Evolutionary conservation across 2,797 vertebrate genomes (phyloP), one percentile per base, ranked within the genome.

Genomic region (Bradypus variegatus): DNA sequence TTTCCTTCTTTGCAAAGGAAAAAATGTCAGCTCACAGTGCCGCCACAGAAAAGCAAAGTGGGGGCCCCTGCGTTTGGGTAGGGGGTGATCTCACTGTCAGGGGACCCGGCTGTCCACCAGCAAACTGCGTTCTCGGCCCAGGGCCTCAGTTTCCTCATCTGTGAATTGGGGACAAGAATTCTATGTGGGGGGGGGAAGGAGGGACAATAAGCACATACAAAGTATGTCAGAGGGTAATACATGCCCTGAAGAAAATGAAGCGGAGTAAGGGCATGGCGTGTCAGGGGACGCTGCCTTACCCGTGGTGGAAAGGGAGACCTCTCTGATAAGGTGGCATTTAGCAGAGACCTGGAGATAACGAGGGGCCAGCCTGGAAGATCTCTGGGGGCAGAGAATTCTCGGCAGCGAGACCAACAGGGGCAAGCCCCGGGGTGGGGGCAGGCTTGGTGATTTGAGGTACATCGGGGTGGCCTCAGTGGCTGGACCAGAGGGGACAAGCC

Each of bases 31-130:
- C 85, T 6, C 7, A 2, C 1, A 36, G 3, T 1, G 62, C 10
- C 25, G 2, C 25, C 45, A 5, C 31, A 3, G 1, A 2, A 33
- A 38, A 50, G 73, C 0, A 3, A 76, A 2, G 21, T 0, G 2
- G 58, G n/a, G 25, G 41, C 15, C 53, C 62, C n/a, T 5, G 69
- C 6, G 8, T 25, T 18, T 60, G 55, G 45, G 45, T 2, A 1
- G 38, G n/a, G 60, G 29, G 19, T 23, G 50, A 33, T 21, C n/a
- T 29, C 5, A 36, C 73, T 3, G 27, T 41, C 58, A n/a, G 38
- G 48, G 82, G 15, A 3, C 33, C 13, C 8, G 41, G 79, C 25
- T 69, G 31, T 62, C 33, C 19, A 8, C 15, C 79, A 18, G 6
- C 1, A 3, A 76, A 16, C 55, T 58, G 15, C 18, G 3, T 4